Evolutionary conservation across 2,888 invertebrate genomes (phyloP), one percentile per base, ranked within the genome.

Genomic region (Eilema sororculum): DNA sequence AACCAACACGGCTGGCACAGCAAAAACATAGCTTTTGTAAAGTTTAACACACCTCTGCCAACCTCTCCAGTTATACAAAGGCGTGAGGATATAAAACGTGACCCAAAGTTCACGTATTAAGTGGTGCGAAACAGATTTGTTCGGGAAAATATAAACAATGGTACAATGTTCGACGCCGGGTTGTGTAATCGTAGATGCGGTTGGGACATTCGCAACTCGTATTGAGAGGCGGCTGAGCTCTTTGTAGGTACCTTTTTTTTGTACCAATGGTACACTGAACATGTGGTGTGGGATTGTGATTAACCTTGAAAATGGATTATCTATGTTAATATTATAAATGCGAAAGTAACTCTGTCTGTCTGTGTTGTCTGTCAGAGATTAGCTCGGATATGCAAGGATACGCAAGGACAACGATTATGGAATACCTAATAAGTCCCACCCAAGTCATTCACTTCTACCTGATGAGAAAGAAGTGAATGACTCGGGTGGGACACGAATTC

Each of bases 81-180:
- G 6, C 52, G 52, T 8, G 20, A 52, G n/a, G 1, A 61, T 12
- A 41, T 25, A 63, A 20, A 13, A 65, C 66, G 58, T 16, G 24
- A 41, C 4, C n/a, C 37, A 6, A 74, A 73, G 79, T 77, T 59
- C 67, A 0, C 13, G 65, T 66, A 69, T 12, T 68, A 57, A 22
- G 22, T 24, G 25, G 28, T 46, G 33, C 25, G 68, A 64, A 71
- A 73, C 68, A 37, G 66, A 74, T 78, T 79, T 71, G 64, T 75
- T 73, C 72, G 76, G 78, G 80, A 82, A 78, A 69, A 67, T 73
- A 62, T 62, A 76, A 67, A 81, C 81, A 82, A 81, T 81, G 64
- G 76, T 22, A 76, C 82, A 76, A 78, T 79, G 82, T 81, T 81
- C 72, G 71, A 76, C 30, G 71, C 63, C 67, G 65, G 24, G 56